Evolutionary conservation across 2,797 vertebrate genomes (phyloP).

Genomic region (Chelon labrosus): DNA sequence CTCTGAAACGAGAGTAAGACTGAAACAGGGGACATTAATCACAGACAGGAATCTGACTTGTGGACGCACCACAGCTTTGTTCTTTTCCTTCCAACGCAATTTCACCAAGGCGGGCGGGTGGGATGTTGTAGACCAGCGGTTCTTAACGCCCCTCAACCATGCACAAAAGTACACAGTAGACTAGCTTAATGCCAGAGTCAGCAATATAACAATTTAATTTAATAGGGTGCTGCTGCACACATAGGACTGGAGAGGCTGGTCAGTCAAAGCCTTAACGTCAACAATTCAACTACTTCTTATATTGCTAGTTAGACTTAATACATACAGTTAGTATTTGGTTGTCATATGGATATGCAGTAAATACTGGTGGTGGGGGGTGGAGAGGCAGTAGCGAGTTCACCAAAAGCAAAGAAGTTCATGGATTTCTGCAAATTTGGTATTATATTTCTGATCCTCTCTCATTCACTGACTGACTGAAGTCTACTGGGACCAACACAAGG

Average conservation of each 20-base stretch:
- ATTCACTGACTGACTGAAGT: too few relatives aligned
- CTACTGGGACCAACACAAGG: conserved; percentile 1
- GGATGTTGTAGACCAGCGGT: conserved; percentile 36
- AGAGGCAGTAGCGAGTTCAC: neutral
- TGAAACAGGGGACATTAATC: conserved; percentile 64
- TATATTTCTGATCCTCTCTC: too few relatives aligned
- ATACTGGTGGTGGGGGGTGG: neutral
- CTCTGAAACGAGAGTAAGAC: conserved; percentile 64
- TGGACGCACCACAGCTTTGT: conserved; percentile 63
- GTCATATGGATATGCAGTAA: neutral
- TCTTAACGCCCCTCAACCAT: conserved; percentile 6
- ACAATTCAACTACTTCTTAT: neutral
- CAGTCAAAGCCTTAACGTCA: neutral
- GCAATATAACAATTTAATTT: conserved; percentile 14
- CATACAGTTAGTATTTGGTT: neutral
- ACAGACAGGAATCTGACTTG: conserved; percentile 60
- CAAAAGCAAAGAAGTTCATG: neutral
- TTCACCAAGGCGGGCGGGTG: conserved; percentile 27
- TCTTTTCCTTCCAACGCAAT: conserved; percentile 39
- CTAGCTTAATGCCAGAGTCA: neutral
- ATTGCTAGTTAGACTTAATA: neutral
- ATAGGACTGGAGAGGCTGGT: neutral
- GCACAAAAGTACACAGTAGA: conserved; percentile 8
- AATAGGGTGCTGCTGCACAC: conserved; percentile 8
- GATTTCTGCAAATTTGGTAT: neutral